Percentiles rank a stretch among this genome's conserved stretches.
Evolutionary conservation across 1,140 invertebrate genomes (phyloP).

Genomic region (Campoletis sonorensis): DNA sequence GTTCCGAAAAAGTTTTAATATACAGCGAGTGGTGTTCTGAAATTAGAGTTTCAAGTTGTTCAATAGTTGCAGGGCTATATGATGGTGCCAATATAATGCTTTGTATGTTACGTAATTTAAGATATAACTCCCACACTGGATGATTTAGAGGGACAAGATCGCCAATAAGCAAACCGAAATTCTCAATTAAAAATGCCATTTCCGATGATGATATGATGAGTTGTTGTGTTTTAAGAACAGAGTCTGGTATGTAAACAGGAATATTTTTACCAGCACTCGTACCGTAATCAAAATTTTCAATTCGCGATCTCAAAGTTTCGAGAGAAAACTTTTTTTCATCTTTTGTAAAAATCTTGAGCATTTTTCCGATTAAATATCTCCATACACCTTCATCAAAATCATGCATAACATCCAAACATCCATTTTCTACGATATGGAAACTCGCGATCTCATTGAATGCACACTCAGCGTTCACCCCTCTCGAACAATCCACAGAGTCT

Average conservation of each 20-base stretch:
- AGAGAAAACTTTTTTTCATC: conserved; percentile 42
- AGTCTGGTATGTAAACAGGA: neutral
- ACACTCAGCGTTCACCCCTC: conserved; percentile 45
- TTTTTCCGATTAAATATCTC: conserved; percentile 28
- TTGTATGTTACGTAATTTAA: conserved; percentile 32
- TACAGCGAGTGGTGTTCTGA: conserved; percentile 35
- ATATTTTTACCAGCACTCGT: neutral
- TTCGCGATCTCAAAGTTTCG: conserved; percentile 36
- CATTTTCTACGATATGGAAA: conserved; percentile 35
- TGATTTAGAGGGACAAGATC: conserved; percentile 27
- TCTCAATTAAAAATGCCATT: conserved; percentile 44
- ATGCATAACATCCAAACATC: conserved; percentile 28
- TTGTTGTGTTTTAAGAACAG: conserved; percentile 11
- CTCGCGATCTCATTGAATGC: conserved; percentile 34
- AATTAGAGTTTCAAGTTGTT: conserved; percentile 11
- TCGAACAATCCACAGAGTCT: conserved; percentile 24
- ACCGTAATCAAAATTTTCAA: conserved; percentile 17
- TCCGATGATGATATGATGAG: conserved; percentile 47
- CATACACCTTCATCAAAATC: conserved; percentile 36
- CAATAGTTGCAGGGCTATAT: neutral
- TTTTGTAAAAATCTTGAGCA: conserved; percentile 40
- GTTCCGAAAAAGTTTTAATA: conserved; percentile 21
- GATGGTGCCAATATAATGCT: conserved; percentile 18
- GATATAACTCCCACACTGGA: conserved; percentile 41
- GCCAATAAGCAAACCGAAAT: conserved; percentile 43